A percentile compares a stretch with the other conserved stretches of the same genome.
phyloP scores from a whole-genome alignment of 1,140 invertebrate species.

The Cylas formicarius region DNA sequence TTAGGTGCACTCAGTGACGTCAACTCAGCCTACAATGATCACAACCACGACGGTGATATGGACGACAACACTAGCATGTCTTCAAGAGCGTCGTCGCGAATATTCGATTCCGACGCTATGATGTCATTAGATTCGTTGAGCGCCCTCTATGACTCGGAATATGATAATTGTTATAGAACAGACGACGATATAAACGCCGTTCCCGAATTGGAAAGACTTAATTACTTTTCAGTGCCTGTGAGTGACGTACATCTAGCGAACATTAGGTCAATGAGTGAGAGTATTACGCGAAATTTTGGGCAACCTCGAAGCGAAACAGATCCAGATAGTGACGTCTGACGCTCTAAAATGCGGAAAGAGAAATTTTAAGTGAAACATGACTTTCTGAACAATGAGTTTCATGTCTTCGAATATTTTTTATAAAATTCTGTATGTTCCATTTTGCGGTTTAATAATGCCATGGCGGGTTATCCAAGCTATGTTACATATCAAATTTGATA shows the following conservation, averaged over 20 bases:
- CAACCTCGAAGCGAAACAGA: conserved; percentile 57
- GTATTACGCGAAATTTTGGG: conserved; percentile 67
- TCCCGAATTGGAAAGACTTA: conserved; percentile 39
- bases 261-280: conserved; percentile 65
- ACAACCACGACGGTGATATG: conserved; percentile 65
- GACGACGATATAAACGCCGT: conserved; percentile 42
- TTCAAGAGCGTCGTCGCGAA: conserved; percentile 67
- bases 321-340: conserved; percentile 54
- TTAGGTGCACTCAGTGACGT: conserved; percentile 70
- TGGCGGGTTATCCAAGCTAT: too few species aligned
- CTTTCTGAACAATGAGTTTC: background rate
- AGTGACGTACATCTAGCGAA: conserved; percentile 69
- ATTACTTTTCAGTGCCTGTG: conserved; percentile 44
- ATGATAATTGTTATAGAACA: conserved; percentile 56
- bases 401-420: background rate
- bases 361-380: background rate
- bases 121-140: conserved; percentile 71
- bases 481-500: too few species aligned
- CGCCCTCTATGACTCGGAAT: conserved; percentile 78
- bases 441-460: too few species aligned
- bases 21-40: conserved; percentile 72
- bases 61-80: conserved; percentile 72
- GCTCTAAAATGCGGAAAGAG: background rate
- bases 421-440: too few species aligned
- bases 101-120: conserved; percentile 67